Base-by-base conservation (phyloP, 2,113 vertebrate genomes). In the Onychorhynchus coronatus region DNA sequence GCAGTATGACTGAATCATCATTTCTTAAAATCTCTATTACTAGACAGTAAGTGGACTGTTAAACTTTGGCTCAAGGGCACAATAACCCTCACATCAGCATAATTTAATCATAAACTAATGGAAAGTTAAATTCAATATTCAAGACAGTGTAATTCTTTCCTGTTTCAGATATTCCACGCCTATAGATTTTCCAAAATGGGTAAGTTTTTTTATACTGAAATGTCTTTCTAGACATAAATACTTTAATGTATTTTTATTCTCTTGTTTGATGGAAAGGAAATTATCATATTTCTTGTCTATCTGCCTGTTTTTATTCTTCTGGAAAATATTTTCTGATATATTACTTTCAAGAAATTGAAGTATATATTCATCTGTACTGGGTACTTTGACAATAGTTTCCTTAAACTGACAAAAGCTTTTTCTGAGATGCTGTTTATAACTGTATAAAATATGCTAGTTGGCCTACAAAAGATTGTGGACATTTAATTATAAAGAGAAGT, bases 51-150 rank as follows among this genome's bases (percentile, higher is more conserved):
- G 95, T 96, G 93, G 91, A 95, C 93, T 97, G 89, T 97, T 97
- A 97, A 96, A 96, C 79, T 96, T 98, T 94, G 95, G 88, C 95
- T 98, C 94, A 97, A 97, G 89, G 97, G 94, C 95, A 97, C 87
- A 95, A 91, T 96, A 98, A 97, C 87, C 90, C 88, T 96, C 89
- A 92, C 30, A 95, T 97, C 97, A 95, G 95, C 86, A 97, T 96
- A 98, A 98, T 97, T 97, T 98, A 96, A 96, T 97, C 77, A 97
- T 95, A 97, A 96, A 86, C 81, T 97, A 98, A 97, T 96, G 86
- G 93, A 95, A 97, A 98, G 97, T 97, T 98, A 97, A 97, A 97
- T 91, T 89, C 39, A 33, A 78, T 97, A 70, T 92, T 95, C 59
- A 95, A 93, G 95, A 75, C 33, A 93, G 35, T 68, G 44, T 88